Conservation (phyloP, 2,797 vertebrate genomes). For the Mallotus villosus region DNA sequence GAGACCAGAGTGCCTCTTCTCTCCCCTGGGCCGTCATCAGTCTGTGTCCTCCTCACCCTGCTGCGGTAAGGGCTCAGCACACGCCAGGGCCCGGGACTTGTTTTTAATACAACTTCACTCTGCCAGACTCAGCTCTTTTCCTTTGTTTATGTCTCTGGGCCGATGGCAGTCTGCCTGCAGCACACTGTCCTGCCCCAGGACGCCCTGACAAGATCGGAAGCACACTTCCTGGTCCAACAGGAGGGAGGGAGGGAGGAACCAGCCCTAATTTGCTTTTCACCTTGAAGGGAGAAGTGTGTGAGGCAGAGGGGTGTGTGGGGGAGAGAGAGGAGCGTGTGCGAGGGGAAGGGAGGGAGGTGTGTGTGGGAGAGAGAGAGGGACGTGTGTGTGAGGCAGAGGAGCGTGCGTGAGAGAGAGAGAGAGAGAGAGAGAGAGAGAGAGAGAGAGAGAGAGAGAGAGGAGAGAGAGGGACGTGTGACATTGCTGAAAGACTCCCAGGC, state of each 20-base stretch:
- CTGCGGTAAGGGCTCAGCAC: background rate
- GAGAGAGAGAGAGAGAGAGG: too few species aligned
- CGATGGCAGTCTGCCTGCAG: background rate
- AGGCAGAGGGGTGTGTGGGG: too few species aligned
- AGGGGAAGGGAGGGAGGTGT: too few species aligned
- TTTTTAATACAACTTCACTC: background rate
- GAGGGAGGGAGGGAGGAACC: background rate
- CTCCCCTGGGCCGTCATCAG: constrained; percentile 14
- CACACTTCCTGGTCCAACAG: background rate
- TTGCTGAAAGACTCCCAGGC: constrained; percentile 11
- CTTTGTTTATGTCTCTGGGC: background rate
- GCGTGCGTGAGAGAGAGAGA: background rate
- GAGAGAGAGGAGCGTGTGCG: too few species aligned
- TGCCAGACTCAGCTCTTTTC: background rate
- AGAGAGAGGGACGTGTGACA: background rate
- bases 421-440: background rate
- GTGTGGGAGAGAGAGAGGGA: too few species aligned
- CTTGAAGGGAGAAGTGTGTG: background rate
- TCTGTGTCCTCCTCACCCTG: constrained; percentile 18
- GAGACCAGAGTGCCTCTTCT: background rate
- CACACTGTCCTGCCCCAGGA: background rate
- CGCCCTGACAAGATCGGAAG: too few species aligned
- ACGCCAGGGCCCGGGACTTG: background rate
- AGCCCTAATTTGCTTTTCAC: constrained; percentile 21
- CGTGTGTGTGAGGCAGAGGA: too few species aligned